Percentiles rank a stretch among this genome's conserved stretches.
Conservation (phyloP, 2,113 vertebrate genomes). For the Gnathonemus echidnorhynchus region DNA sequence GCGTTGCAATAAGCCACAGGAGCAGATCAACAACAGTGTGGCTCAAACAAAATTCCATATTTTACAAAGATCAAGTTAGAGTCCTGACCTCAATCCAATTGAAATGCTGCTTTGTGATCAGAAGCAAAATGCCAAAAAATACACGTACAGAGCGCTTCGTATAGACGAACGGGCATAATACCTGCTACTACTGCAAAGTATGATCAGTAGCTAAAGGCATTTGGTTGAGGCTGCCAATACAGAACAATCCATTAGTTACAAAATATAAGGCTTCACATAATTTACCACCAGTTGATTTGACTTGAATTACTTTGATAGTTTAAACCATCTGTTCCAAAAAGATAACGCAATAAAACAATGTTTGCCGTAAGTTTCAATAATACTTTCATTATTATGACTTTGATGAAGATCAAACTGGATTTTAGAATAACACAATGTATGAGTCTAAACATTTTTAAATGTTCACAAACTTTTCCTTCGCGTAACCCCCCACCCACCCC, state of each 20-base stretch:
- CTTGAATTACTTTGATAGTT: neutral
- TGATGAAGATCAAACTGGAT: neutral
- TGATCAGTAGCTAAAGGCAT: neutral
- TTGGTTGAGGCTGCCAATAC: neutral
- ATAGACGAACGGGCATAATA: neutral
- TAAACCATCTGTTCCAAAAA: neutral
- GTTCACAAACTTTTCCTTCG: neutral
- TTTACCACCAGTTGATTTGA: neutral
- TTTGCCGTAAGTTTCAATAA: neutral
- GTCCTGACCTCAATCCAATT: neutral
- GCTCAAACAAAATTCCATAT: neutral
- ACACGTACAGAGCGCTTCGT: neutral
- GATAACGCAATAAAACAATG: neutral
- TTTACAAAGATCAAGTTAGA: neutral
- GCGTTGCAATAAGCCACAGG: neutral
- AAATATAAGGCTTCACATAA: neutral
- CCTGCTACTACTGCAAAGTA: neutral
- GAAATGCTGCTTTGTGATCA: neutral
- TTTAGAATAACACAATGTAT: neutral
- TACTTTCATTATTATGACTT: neutral
- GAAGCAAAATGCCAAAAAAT: neutral
- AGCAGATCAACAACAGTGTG: neutral
- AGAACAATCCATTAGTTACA: neutral
- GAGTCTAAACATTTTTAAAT: neutral
- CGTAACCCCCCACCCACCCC: neutral